Evolutionary conservation across 2,797 vertebrate genomes (phyloP).

Genomic region (Alcedo atthis): DNA sequence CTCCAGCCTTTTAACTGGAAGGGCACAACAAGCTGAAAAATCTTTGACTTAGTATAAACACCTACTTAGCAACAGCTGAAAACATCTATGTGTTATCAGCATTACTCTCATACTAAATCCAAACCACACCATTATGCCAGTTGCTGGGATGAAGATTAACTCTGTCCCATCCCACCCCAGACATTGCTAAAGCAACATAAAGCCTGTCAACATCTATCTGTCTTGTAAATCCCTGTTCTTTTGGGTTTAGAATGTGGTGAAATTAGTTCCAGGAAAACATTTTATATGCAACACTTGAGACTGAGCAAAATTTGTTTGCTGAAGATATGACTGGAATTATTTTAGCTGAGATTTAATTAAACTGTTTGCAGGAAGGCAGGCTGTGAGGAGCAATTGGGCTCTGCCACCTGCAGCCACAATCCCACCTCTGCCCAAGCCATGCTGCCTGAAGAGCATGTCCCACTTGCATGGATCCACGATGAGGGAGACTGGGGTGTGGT

Average conservation of each 20-base stretch:
- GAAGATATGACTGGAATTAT: not conserved
- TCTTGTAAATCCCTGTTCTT: constrained; percentile 47
- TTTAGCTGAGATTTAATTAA: not conserved
- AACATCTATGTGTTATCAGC: not conserved
- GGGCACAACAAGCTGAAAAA: not conserved
- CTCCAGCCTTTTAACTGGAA: not conserved
- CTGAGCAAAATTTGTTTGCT: not conserved
- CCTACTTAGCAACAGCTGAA: not conserved
- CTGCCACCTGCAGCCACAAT: rapidly evolving
- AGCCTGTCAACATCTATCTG: constrained; percentile 27
- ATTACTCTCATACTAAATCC: not conserved
- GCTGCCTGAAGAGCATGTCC: not conserved
- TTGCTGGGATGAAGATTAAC: not conserved
- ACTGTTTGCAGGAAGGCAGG: not conserved
- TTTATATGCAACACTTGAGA: not conserved
- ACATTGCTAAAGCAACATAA: not conserved
- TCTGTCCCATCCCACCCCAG: not conserved
- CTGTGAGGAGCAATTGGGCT: not conserved
- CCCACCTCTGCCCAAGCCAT: not conserved
- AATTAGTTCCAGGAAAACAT: constrained; percentile 44
- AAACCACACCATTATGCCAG: not conserved
- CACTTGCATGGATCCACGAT: not conserved
- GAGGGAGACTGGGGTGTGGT: not conserved
- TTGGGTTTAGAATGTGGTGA: constrained; percentile 32
- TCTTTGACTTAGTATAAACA: not conserved